Conservation (phyloP, 2,113 vertebrate genomes). For the Bombycilla garrulus region DNA sequence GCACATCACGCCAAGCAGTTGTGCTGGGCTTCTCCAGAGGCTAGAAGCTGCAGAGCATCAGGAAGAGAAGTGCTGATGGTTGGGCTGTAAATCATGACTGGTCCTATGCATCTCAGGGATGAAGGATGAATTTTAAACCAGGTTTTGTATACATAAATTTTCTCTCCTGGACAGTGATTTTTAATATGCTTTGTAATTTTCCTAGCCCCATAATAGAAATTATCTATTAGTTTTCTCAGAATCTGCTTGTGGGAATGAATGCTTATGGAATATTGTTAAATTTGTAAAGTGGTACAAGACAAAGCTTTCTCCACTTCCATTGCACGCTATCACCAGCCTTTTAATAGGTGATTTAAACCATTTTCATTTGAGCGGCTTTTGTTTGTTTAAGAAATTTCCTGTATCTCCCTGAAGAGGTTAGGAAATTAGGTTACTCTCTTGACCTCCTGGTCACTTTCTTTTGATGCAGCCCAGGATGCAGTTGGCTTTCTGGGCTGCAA, state of each 20-base stretch:
- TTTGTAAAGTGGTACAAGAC: neutral
- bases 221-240: neutral
- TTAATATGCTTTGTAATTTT: neutral
- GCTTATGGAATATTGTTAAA: neutral
- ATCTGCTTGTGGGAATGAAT: neutral
- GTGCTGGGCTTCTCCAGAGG: neutral
- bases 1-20: neutral
- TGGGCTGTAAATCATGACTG: neutral
- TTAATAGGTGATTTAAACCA: neutral
- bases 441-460: neutral
- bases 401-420: neutral
- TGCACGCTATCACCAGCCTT: neutral
- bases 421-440: neutral
- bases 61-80: neutral
- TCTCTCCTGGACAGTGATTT: neutral
- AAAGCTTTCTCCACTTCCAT: neutral
- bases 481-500: neutral
- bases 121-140: neutral
- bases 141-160: neutral
- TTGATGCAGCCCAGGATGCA: too few relatives aligned
- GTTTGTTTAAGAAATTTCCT: neutral
- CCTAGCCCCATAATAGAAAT: neutral
- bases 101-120: neutral
- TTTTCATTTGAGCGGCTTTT: neutral
- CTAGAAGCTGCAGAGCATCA: neutral